A percentile compares a stretch with the other conserved stretches of the same genome.
Evolutionary conservation across 2,797 vertebrate genomes (phyloP).

Genomic region (Aselliscus stoliczkanus): DNA sequence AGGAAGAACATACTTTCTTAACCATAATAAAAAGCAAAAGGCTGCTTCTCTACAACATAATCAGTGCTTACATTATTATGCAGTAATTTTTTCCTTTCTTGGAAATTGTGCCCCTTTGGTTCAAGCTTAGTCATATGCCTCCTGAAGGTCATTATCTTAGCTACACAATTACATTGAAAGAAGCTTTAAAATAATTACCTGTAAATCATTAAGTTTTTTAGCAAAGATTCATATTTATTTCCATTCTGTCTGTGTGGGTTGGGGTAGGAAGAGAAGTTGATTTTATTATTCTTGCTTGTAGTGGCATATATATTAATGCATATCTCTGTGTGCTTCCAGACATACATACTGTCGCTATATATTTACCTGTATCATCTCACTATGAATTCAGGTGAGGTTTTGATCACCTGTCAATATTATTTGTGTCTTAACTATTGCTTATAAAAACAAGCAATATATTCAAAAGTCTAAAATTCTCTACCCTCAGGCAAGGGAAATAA

Average conservation of each 20-base stretch:
- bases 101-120: neutral
- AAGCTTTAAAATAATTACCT: constrained; percentile 16
- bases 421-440: neutral
- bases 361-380: neutral
- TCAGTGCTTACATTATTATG: neutral
- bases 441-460: neutral
- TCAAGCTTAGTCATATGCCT: neutral
- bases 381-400: neutral
- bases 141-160: neutral
- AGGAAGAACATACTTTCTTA: neutral
- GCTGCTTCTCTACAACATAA: neutral
- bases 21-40: neutral
- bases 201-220: neutral
- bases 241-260: neutral
- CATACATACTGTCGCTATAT: neutral
- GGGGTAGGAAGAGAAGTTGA: neutral
- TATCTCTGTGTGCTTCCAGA: neutral
- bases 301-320: neutral
- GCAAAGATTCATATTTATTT: neutral
- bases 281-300: neutral
- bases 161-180: neutral
- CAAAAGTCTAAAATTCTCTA: neutral
- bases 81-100: neutral
- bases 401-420: neutral
- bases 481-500: no score